phyloP scores from a whole-genome alignment of 2,888 invertebrate genomes.

The Sarcophaga caerulescens region DNA sequence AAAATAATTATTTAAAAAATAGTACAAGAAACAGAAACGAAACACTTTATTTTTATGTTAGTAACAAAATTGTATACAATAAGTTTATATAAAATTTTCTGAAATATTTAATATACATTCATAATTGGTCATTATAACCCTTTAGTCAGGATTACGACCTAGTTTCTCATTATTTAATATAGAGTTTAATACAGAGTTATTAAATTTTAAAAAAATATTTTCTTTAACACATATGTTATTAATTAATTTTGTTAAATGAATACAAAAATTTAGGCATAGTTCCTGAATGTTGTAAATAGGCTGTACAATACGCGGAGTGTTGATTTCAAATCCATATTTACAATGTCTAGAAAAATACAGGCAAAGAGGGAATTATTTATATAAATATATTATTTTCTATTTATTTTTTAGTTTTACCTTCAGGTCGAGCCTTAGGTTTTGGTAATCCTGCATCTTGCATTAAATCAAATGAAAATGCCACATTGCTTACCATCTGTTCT shows the following conservation, averaged over 20 bases:
- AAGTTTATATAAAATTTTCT: too few species aligned
- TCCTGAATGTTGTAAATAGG: slow-evolving; percentile 96
- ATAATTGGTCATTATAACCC: too few species aligned
- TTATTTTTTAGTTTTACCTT: slow-evolving; percentile 85
- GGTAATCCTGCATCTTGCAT: slow-evolving; percentile 98
- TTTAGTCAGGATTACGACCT: too few species aligned
- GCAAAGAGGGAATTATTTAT: slow-evolving; percentile 1
- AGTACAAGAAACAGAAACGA: too few species aligned
- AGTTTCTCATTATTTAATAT: too few species aligned
- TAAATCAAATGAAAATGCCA: slow-evolving; percentile 96
- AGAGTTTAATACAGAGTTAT: too few species aligned
- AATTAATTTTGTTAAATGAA: background rate
- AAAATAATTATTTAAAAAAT: too few species aligned
- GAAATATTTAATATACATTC: too few species aligned
- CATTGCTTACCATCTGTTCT: slow-evolving; percentile 95
- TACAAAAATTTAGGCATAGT: slow-evolving; percentile 80
- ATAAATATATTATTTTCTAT: background rate
- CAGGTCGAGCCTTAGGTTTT: slow-evolving; percentile 96
- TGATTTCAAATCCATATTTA: slow-evolving; percentile 98
- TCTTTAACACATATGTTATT: too few species aligned
- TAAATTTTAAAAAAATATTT: too few species aligned
- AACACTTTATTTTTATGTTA: too few species aligned
- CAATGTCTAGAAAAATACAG: slow-evolving; percentile 90
- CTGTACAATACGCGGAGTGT: slow-evolving; percentile 98
- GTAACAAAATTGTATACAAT: too few species aligned